These are phyloP conservation scores for Gastrophryne carolinensis DNA, from an alignment of 2,797 vertebrate genomes.

Conservation along the genomic window DNA sequence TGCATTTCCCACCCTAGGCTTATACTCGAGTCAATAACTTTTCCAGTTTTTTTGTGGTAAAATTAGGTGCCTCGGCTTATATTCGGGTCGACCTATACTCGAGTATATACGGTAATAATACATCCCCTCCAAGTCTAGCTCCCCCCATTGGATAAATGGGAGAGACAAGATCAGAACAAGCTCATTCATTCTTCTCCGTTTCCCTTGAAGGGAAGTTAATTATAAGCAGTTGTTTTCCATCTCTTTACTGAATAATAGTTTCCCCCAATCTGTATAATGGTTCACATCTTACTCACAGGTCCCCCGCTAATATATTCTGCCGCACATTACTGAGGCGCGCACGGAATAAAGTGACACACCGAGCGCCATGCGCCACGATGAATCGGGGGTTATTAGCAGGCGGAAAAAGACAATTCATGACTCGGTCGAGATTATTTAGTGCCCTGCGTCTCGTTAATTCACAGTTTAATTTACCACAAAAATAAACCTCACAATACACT, in stretches of 20 bases:
- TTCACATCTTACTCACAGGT: neutral
- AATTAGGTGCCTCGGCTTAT: too few species aligned
- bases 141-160: too few species aligned
- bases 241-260: neutral
- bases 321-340: slow-evolving; percentile 3
- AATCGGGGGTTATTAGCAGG: neutral
- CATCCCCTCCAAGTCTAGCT: too few species aligned
- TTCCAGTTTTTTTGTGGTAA: too few species aligned
- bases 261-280: neutral
- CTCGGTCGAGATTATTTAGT: neutral
- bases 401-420: neutral
- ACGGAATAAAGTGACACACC: neutral
- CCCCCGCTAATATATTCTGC: slow-evolving; percentile 10
- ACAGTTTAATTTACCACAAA: neutral
- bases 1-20: too few species aligned
- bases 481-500: neutral
- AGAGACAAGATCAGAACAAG: neutral
- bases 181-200: neutral
- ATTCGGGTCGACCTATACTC: too few species aligned
- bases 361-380: neutral
- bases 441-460: neutral
- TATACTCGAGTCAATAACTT: too few species aligned
- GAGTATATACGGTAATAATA: too few species aligned
- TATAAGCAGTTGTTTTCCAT: neutral
- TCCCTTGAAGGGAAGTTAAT: neutral